Evolutionary conservation across 2,888 invertebrate species (phyloP), one percentile per base, ranked within the genome.

Genomic region (Alviniconcha strummeri): DNA sequence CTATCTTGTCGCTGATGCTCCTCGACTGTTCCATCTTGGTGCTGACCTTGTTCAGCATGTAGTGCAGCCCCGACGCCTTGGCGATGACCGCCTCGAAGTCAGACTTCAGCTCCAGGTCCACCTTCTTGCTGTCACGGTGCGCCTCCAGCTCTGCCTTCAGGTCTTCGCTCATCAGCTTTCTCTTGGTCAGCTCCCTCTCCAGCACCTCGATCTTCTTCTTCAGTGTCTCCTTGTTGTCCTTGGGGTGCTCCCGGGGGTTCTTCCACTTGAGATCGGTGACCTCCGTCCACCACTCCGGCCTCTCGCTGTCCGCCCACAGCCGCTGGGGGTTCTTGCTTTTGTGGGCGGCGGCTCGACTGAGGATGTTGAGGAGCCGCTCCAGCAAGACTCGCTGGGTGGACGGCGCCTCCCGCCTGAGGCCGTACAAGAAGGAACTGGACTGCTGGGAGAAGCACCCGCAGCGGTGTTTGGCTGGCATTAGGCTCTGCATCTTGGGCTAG

Each of bases 21-120:
- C 15, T 60, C 4, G 76, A n/a, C 17, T 69, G 36, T 13, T 64
- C 64, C 57, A 82, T 76, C 36, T 82, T 82, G 54, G 17, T 17
- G 55, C 52, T 54, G 17, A 77, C 82, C 64, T 76, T 54, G 71
- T 67, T 60, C 55, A 82, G 36, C 82, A 82, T 77, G 13, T 67
- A 76, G 56, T 82, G 82, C 67, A 82, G 69, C 3, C 82, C 77
- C 7, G 82, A 82, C 8, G 82, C 76, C 69, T 82, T 82, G 56
- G 77, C 36, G 36, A 82, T 82, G 69, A 82, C 64, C 13, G 82
- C 82, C 17, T 82, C 82, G 52, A 82, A 82, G 77, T 82, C 82
- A 7, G 82, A 82, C 64, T 82, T 82, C 69, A 76, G 82, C 19
- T 82, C 82, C 69, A 82, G 67, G 82, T 82, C 82, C 2, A 54